Conservation (phyloP, 1,140 invertebrate genomes). For the Drosophila busckii region DNA sequence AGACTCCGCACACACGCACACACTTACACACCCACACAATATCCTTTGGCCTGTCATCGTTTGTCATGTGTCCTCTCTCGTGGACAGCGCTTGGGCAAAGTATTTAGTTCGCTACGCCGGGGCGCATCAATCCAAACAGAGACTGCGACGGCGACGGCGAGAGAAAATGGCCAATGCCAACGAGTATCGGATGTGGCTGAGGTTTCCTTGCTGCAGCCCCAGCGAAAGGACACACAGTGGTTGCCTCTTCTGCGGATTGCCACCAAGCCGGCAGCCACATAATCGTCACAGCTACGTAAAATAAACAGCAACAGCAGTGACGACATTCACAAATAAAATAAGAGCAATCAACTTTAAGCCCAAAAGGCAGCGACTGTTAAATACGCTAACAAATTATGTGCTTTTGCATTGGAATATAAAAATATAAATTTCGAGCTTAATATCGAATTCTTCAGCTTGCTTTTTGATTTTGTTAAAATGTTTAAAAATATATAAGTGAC, state of each 20-base stretch:
- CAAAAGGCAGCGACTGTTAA: too few relatives aligned
- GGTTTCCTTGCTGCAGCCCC: conserved; percentile 59
- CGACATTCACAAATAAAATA: conserved; percentile 50
- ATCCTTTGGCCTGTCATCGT: conserved; percentile 54
- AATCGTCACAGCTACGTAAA: conserved; percentile 71
- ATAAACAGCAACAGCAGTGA: conserved; percentile 59
- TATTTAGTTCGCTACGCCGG: conserved; percentile 65
- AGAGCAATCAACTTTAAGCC: too few relatives aligned
- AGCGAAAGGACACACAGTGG: too few relatives aligned
- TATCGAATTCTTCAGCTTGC: too few relatives aligned
- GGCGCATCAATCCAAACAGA: conserved; percentile 75
- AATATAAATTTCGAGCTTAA: too few relatives aligned
- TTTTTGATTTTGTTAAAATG: too few relatives aligned
- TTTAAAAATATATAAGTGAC: too few relatives aligned
- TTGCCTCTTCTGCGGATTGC: conserved; percentile 15
- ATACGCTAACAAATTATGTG: conserved; percentile 18
- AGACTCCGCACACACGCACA: not conserved
- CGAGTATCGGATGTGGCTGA: conserved; percentile 73
- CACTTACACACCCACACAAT: not conserved
- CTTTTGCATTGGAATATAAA: too few relatives aligned
- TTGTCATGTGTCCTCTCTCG: conserved; percentile 66
- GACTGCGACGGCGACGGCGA: too few relatives aligned
- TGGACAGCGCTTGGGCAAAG: conserved; percentile 55
- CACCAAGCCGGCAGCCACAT: conserved; percentile 31
- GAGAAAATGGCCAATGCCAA: conserved; percentile 67